Percentiles rank a stretch among this genome's conserved stretches.
Conservation (phyloP, 2,888 invertebrate genomes). For the Eupithecia abbreviata region DNA sequence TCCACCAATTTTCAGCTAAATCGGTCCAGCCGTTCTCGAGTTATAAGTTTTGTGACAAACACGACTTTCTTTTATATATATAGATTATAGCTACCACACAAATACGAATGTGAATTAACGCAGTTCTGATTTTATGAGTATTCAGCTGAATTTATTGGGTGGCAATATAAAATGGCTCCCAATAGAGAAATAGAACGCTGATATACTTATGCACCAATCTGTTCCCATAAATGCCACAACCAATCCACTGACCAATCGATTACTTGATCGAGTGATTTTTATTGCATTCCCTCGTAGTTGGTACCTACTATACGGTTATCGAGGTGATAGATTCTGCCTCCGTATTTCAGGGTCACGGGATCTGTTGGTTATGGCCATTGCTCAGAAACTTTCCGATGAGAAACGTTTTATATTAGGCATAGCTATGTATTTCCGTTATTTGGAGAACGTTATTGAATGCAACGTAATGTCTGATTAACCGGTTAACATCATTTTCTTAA, state of each 20-base stretch:
- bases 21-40: no score
- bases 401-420: neutral
- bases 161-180: slow-evolving; percentile 4
- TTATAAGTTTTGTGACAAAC: no score
- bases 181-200: neutral
- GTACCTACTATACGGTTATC: neutral
- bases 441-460: neutral
- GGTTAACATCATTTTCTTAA: no score
- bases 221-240: neutral
- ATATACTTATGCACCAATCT: neutral
- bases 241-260: neutral
- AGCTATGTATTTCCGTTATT: neutral
- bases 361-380: slow-evolving; percentile 1
- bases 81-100: no score
- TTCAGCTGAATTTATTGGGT: neutral
- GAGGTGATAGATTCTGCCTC: neutral
- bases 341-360: neutral
- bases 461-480: neutral
- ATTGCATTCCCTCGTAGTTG: neutral
- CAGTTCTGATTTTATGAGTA: neutral
- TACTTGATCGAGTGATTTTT: neutral
- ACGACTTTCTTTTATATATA: no score
- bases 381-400: neutral
- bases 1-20: no score
- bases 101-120: no score